These are phyloP conservation scores for Daboia siamensis DNA, from an alignment of 2,113 vertebrate species.

Conservation along the genomic window DNA sequence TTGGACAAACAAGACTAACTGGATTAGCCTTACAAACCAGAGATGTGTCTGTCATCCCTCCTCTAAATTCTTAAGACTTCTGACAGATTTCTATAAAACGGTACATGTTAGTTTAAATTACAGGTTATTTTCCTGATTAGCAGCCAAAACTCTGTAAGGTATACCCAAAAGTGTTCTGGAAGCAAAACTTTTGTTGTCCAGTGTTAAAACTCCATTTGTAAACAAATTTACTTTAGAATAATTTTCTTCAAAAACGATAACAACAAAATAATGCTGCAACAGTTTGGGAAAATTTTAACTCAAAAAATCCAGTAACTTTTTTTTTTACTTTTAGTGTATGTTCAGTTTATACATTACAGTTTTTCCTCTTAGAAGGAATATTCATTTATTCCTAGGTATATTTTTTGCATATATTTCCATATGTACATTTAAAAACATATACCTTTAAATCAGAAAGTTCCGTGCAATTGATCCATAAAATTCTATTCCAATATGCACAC, in stretches of 20 bases:
- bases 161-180: not conserved
- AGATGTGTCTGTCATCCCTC: not conserved
- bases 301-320: not conserved
- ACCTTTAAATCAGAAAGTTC: not conserved
- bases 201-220: not conserved
- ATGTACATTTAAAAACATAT: not conserved
- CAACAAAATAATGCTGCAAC: not conserved
- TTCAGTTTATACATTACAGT: not conserved
- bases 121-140: not conserved
- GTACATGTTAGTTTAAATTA: not conserved
- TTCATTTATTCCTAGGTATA: not conserved
- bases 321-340: not conserved
- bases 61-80: not conserved
- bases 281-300: not conserved
- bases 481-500: not conserved
- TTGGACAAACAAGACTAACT: not conserved
- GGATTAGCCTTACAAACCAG: not conserved
- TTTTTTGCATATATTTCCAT: not conserved
- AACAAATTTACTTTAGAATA: not conserved
- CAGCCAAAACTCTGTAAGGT: not conserved
- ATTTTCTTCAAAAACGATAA: not conserved
- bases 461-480: not conserved
- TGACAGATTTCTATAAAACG: not conserved
- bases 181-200: not conserved
- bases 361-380: not conserved